Conservation (phyloP, 2,888 invertebrate species). For the Steinernema hermaphroditum region DNA sequence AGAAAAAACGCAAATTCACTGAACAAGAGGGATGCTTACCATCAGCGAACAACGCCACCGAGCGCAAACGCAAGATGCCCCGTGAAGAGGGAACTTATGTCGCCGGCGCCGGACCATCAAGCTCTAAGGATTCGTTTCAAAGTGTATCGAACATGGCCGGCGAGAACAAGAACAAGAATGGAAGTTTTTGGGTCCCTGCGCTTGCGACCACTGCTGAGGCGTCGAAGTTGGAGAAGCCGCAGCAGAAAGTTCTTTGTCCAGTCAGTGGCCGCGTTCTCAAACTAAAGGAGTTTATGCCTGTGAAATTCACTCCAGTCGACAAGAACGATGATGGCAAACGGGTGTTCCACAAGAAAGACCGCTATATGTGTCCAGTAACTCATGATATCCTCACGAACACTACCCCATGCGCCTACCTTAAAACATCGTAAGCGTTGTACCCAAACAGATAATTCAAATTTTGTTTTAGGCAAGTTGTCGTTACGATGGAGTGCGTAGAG, state of each 20-base stretch:
- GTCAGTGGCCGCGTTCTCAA: constrained; percentile 83
- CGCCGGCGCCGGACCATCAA: constrained; percentile 13
- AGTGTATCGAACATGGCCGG: constrained; percentile 79
- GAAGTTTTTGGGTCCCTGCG: constrained; percentile 75
- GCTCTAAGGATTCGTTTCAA: constrained; percentile 58
- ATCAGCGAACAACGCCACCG: not conserved
- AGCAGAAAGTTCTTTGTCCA: constrained; percentile 78
- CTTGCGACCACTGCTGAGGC: constrained; percentile 83
- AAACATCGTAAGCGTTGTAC: constrained; percentile 76
- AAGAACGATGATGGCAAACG: constrained; percentile 32
- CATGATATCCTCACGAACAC: constrained; percentile 92
- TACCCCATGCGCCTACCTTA: constrained; percentile 87
- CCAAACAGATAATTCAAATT: not conserved
- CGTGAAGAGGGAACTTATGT: constrained; percentile 6
- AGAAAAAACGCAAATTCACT: constrained; percentile 46
- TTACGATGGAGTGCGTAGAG: constrained; percentile 93
- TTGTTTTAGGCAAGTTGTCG: constrained; percentile 81
- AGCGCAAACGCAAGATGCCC: constrained; percentile 31
- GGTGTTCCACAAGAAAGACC: constrained; percentile 68
- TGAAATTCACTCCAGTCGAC: constrained; percentile 83
- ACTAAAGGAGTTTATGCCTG: constrained; percentile 86
- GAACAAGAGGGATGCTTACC: constrained; percentile 39
- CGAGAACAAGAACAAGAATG: constrained; percentile 74
- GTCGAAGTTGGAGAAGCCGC: constrained; percentile 77
- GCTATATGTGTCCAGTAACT: constrained; percentile 96